phyloP scores from a whole-genome alignment of 2,888 invertebrate species.

The Macropis europaea region DNA sequence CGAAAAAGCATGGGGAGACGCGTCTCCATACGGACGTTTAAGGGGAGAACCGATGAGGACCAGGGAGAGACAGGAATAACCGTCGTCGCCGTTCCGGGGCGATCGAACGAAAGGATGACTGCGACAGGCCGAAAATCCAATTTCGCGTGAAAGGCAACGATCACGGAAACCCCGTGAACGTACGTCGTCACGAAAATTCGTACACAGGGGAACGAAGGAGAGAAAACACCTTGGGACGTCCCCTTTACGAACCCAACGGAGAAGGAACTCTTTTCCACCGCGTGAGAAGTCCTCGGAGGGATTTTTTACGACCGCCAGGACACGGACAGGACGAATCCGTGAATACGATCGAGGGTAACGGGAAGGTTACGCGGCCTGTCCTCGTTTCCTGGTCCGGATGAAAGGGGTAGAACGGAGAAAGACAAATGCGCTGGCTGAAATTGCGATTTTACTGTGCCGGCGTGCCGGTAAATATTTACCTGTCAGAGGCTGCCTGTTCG shows the following conservation, averaged over 20 bases:
- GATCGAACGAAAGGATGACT: constrained; percentile 42
- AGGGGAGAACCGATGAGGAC: neutral
- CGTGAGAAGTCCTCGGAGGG: constrained; percentile 15
- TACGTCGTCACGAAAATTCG: constrained; percentile 47
- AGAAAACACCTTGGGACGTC: neutral
- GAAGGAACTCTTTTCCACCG: constrained; percentile 1
- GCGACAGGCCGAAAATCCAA: constrained; percentile 57
- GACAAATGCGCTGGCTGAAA: constrained; percentile 56
- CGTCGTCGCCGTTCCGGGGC: neutral
- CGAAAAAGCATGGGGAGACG: neutral
- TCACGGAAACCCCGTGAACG: constrained; percentile 44
- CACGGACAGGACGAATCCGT: constrained; percentile 16
- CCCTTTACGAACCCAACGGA: neutral
- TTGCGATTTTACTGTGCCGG: constrained; percentile 62
- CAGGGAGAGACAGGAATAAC: neutral
- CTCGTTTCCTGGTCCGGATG: neutral
- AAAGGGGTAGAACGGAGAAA: neutral
- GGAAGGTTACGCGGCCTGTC: neutral
- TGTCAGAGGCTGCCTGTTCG: constrained; percentile 59
- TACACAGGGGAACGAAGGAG: constrained; percentile 16
- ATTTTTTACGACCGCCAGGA: constrained; percentile 28
- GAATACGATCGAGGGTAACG: constrained; percentile 25
- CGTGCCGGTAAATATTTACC: constrained; percentile 74
- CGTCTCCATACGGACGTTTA: constrained; percentile 3
- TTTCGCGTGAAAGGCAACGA: constrained; percentile 52